Evolutionary conservation across 2,797 vertebrate species (phyloP).

Genomic region (Sebastes oblongus): DNA sequence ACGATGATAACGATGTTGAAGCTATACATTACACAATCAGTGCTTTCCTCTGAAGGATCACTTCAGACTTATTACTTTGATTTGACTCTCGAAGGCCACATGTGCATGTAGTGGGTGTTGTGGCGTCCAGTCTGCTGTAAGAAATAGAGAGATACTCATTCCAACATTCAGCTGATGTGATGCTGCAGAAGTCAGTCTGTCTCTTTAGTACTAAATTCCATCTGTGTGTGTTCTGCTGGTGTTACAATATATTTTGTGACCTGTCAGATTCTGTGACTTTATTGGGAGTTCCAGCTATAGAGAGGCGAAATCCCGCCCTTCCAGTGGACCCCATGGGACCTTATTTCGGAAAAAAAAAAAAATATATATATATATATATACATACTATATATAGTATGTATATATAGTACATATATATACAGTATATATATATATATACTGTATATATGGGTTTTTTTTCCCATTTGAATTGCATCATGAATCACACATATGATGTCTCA

Average conservation of each 20-base stretch:
- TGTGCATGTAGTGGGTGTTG: not conserved
- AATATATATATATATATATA: no score
- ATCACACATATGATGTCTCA: no score
- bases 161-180: not conserved
- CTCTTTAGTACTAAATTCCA: not conserved
- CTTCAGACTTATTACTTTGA: not conserved
- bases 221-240: not conserved
- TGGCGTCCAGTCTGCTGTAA: not conserved
- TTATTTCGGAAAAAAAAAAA: no score
- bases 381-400: no score
- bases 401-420: no score
- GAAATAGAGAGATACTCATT: not conserved
- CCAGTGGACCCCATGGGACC: no score
- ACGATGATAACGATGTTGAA: not conserved
- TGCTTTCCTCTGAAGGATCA: not conserved
- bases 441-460: no score
- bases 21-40: not conserved
- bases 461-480: no score
- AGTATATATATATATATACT: no score
- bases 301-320: no score
- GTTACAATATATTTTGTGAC: not conserved
- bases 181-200: not conserved
- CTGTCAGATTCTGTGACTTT: not conserved
- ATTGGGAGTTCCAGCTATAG: not conserved
- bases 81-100: not conserved